Evolutionary conservation across 2,113 vertebrate genomes (phyloP).

Genomic region (Macrotus californicus): DNA sequence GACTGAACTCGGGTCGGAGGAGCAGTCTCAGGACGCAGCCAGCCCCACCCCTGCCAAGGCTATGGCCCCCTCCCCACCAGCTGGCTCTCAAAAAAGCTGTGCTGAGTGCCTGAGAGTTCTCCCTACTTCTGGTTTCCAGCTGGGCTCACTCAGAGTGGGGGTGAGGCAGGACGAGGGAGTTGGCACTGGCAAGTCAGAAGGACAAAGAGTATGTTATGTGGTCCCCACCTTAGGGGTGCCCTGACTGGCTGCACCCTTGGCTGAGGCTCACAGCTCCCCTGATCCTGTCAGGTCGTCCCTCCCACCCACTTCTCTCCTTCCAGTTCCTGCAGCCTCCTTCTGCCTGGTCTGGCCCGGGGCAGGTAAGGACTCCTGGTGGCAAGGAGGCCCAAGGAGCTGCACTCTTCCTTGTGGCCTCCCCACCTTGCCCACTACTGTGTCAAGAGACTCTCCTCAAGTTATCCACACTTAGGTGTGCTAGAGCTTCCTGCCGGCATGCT

Average conservation of each 20-base stretch:
- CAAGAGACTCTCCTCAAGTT: background rate
- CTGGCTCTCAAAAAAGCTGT: rapidly evolving
- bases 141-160: background rate
- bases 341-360: background rate
- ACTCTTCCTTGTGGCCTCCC: too few relatives aligned
- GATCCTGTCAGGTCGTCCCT: background rate
- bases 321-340: background rate
- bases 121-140: background rate
- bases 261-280: background rate
- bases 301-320: background rate
- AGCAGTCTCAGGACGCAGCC: background rate
- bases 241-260: background rate
- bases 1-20: background rate
- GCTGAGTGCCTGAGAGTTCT: background rate
- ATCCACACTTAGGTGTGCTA: background rate
- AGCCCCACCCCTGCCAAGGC: background rate
- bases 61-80: background rate
- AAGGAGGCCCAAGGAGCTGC: background rate
- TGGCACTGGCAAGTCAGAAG: background rate
- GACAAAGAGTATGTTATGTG: background rate
- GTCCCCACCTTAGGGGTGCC: background rate
- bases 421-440: background rate
- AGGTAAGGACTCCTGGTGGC: background rate
- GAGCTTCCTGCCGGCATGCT: background rate
- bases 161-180: too few relatives aligned